Base-by-base conservation (phyloP, 1,140 invertebrate species). In the Stenopsyche tienmushanensis region DNA sequence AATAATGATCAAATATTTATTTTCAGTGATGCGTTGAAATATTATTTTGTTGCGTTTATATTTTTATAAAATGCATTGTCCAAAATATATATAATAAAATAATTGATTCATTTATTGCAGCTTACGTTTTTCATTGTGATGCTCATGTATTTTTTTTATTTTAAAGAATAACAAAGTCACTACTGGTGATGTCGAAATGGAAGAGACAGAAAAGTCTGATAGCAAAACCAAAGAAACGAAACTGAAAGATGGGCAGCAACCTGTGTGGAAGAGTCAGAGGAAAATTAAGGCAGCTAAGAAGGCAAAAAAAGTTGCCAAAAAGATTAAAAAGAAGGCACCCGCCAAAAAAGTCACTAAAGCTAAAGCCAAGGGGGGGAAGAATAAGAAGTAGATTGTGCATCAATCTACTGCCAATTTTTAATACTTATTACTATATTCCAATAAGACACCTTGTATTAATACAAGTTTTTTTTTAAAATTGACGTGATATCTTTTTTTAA, bases 181-280 rank as follows among this genome's bases (percentile, higher is more conserved):
- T 17, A 26, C 26, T 8, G 9, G 13, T 23, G 29, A 62, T 54
- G 60, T 62, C 52, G 54, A 70, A 17, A 72, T 73, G 68, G 73
- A 75, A 45, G 69, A 72, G 70, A 73, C 26, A 62, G 59, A 68
- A 75, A 74, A 72, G 70, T 76, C 25, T 15, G 59, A 50, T 15
- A 26, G 20, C 5, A 26, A 52, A 10, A 26, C 62, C 20, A 83
- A 78, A 59, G 82, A 80, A 64, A 76, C 78, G 71, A 66, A 72
- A 9, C 79, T 85, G 73, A 78, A 84, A 59, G 72, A 76, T 73
- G 84, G 84, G 15, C 79, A 83, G 66, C 85, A 84, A 72, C 83
- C 84, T 21, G 65, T 78, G 10, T 85, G 83, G 83, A 77, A 84
- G 75, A 80, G 75, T 62, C 75, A 70, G 26, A 69, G 81, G 59